These are phyloP conservation scores for Baronia brevicornis DNA, from an alignment of 2,888 invertebrate genomes.

Conservation along the genomic window DNA sequence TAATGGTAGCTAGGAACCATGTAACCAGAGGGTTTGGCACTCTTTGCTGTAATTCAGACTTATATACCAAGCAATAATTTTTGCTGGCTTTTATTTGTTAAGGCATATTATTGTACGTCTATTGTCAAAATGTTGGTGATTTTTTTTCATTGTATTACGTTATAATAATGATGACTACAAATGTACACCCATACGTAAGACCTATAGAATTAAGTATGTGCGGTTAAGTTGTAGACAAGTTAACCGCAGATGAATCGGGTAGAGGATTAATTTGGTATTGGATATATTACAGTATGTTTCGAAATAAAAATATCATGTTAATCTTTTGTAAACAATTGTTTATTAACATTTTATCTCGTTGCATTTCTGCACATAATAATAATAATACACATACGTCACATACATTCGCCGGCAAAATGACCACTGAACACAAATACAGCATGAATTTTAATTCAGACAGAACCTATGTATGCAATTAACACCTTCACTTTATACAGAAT, in stretches of 20 bases:
- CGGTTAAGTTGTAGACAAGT: no score
- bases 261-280: not conserved
- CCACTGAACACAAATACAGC: constrained; percentile 61
- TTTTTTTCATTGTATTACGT: no score
- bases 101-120: no score
- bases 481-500: constrained; percentile 44
- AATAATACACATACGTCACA: constrained; percentile 61
- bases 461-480: constrained; percentile 64
- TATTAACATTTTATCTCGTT: constrained; percentile 75
- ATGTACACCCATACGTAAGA: no score
- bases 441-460: constrained; percentile 66
- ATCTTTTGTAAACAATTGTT: constrained; percentile 77
- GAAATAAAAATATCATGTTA: constrained; percentile 51
- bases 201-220: no score
- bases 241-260: no score
- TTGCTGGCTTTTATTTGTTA: no score
- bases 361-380: constrained; percentile 63
- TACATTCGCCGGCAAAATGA: constrained; percentile 55
- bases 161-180: no score
- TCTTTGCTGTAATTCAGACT: no score
- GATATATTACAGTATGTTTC: not conserved
- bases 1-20: no score
- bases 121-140: not conserved
- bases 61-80: no score
- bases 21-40: no score